phyloP scores from a whole-genome alignment of 2,888 invertebrate species.

The Aleiodes alternator region DNA sequence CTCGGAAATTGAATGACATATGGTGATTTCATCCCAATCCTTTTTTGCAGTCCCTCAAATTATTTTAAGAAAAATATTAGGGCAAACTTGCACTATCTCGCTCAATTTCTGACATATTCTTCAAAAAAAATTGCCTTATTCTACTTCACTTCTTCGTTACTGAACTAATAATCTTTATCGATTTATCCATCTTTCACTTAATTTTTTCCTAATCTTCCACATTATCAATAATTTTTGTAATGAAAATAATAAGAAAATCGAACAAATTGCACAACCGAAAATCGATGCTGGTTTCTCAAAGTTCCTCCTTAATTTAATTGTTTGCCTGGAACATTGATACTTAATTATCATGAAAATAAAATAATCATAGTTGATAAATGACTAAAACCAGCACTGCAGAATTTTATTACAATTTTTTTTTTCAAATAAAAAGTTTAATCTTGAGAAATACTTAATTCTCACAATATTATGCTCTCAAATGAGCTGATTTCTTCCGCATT shows the following conservation, averaged over 20 bases:
- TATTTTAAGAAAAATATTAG: too few relatives aligned
- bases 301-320: background rate
- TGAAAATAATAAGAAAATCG: constrained; percentile 60
- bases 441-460: constrained; percentile 31
- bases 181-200: background rate
- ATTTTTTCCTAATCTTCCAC: background rate
- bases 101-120: too few relatives aligned
- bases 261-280: constrained; percentile 74
- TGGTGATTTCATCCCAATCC: too few relatives aligned
- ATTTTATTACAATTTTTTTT: constrained; percentile 14
- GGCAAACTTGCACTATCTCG: too few relatives aligned
- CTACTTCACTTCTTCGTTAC: too few relatives aligned
- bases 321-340: too few relatives aligned
- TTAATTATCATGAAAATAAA: too few relatives aligned
- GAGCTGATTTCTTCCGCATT: constrained; percentile 37
- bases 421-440: constrained; percentile 1
- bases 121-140: too few relatives aligned
- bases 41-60: too few relatives aligned
- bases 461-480: constrained; percentile 45
- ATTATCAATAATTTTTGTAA: background rate
- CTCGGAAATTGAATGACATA: too few relatives aligned
- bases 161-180: background rate
- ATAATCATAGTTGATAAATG: constrained; percentile 37
- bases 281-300: constrained; percentile 71
- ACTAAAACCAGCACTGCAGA: constrained; percentile 25